Evolutionary conservation across 2,113 vertebrate genomes (phyloP), one percentile per base, ranked within the genome.

Genomic region (Uropsilus gracilis): DNA sequence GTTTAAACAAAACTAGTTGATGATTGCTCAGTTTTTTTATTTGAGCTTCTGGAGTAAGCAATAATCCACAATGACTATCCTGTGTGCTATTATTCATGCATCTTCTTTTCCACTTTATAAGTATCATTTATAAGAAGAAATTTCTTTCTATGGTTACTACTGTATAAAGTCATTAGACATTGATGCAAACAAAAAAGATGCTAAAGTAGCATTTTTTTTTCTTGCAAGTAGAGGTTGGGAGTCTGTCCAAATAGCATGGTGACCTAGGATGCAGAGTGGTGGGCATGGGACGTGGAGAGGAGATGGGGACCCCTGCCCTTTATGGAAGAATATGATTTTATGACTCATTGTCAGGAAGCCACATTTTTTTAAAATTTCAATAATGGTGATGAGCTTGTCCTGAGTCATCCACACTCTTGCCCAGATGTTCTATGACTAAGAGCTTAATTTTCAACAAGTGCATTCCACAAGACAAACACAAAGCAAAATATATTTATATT

Each of bases 381-480:
- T 93, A 89, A 89, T 14, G 75, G 80, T 89, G 66, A 94, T 96
- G 94, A 89, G 66, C 48, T 93, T 96, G 80, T 80, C 48, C 91
- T 96, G 94, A 97, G 82, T 96, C 96, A 97, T 82, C 82, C 48
- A 32, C 37, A 63, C 2, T 86, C 68, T 95, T 94, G 46, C 73
- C 94, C 96, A 93, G 96, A 96, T 94, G 94, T 94, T 97, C 78
- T 93, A 87, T 97, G 93, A 97, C 86, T 96, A 94, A 97, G 83
- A 0, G 5, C 55, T 96, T 93, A 85, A 84, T 95, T 97, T 81
- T 71, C 87, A 95, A 80, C 63, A 87, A 85, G 78, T 73, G 59
- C 72, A 37, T 89, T 81, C 59, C 50, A 94, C 89, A 95, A 96
- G 96, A 89, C 93, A 97, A 94, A 97, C 69, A 76, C 82, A 85